These are phyloP conservation scores for Centrocercus urophasianus DNA, from an alignment of 2,113 vertebrate genomes.

Conservation along the genomic window DNA sequence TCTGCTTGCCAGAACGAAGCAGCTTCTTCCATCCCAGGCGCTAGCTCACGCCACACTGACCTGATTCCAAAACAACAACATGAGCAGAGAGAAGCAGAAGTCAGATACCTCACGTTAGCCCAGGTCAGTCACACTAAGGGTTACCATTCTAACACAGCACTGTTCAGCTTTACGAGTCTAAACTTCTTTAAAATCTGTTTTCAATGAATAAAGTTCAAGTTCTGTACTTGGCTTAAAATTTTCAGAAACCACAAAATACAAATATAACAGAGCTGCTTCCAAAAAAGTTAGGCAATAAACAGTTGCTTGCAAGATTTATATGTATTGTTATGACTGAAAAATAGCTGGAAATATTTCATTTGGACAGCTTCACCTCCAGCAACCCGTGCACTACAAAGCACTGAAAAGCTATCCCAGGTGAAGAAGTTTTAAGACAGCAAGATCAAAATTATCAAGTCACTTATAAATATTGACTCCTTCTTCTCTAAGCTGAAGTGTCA, in stretches of 20 bases:
- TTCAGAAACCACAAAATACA: background rate
- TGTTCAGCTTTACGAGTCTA: background rate
- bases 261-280: background rate
- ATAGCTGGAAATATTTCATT: background rate
- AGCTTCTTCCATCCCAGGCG: background rate
- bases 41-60: background rate
- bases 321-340: background rate
- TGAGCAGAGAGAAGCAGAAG: background rate
- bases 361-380: background rate
- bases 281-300: background rate
- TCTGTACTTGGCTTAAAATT: background rate
- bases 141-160: background rate
- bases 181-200: background rate
- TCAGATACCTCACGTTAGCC: background rate
- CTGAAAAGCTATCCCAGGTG: background rate
- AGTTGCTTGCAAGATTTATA: background rate
- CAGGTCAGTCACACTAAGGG: background rate
- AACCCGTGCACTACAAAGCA: background rate
- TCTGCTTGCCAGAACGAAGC: background rate
- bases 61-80: rapidly evolving
- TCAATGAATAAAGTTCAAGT: background rate
- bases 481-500: background rate
- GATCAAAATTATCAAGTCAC: background rate
- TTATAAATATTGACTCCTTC: background rate
- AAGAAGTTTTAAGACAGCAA: background rate